Evolutionary conservation across 2,797 vertebrate genomes (phyloP).

Genomic region (Cephalopachus bancanus): DNA sequence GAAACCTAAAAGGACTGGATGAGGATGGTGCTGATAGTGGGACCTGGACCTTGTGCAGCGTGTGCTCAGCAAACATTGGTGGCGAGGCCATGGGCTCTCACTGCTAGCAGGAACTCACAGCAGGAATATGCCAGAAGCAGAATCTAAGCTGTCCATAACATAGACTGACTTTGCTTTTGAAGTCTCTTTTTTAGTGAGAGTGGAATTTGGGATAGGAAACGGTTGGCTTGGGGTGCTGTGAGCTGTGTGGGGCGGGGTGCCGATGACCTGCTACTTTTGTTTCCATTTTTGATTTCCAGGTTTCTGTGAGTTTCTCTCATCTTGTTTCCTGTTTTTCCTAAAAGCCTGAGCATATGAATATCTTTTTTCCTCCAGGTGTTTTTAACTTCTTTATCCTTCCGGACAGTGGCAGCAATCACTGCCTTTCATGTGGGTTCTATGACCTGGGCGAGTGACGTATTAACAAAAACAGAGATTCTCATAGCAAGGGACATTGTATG

Average conservation of each 20-base stretch:
- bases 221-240: neutral
- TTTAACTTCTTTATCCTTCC: conserved; percentile 74
- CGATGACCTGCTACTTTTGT: conserved; percentile 74
- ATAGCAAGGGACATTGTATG: neutral
- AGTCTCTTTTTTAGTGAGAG: conserved; percentile 44
- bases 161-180: conserved; percentile 68
- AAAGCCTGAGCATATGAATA: conserved; percentile 69
- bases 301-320: conserved; percentile 78
- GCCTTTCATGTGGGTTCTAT: conserved; percentile 73
- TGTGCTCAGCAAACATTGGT: neutral
- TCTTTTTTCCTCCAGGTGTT: conserved; percentile 84
- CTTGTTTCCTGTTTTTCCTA: conserved; percentile 84
- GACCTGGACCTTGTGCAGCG: neutral
- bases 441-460: neutral
- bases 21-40: neutral
- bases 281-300: conserved; percentile 79
- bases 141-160: conserved; percentile 9
- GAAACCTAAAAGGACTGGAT: neutral
- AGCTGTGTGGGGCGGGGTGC: conserved; percentile 15
- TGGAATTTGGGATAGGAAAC: conserved; percentile 69
- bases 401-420: conserved; percentile 22
- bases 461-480: conserved; percentile 40
- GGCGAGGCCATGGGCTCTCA: neutral
- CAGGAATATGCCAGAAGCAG: neutral
- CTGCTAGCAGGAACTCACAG: neutral